Percentiles rank a stretch among this genome's conserved stretches.
These are phyloP conservation scores for Rousettus madagascariensis DNA, from an alignment of 2,797 vertebrate species.

Conservation along the genomic window DNA sequence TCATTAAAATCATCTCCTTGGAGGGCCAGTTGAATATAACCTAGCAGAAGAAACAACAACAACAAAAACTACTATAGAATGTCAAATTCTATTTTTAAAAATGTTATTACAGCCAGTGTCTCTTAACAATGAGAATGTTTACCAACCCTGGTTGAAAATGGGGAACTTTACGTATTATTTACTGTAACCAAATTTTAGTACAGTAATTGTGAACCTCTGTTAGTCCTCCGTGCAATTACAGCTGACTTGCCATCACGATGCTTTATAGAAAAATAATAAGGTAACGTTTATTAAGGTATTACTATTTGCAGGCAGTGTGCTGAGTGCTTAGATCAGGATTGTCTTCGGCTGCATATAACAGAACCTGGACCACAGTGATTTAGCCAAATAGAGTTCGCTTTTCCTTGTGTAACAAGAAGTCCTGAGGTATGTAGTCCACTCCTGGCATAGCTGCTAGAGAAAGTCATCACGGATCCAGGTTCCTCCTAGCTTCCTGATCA, in stretches of 20 bases:
- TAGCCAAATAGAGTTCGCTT: slow-evolving; percentile 18
- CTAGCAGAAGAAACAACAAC: background rate
- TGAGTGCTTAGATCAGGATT: background rate
- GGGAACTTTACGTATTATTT: slow-evolving; percentile 26
- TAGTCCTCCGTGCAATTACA: background rate
- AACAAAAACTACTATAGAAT: background rate
- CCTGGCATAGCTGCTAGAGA: background rate
- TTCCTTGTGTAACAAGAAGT: background rate
- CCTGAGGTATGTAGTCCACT: background rate
- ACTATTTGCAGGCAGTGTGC: background rate
- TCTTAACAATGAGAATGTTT: slow-evolving; percentile 41
- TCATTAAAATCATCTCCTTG: slow-evolving; percentile 33
- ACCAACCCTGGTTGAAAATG: background rate
- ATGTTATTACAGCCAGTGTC: slow-evolving; percentile 19
- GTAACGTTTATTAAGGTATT: background rate
- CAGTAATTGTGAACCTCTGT: background rate
- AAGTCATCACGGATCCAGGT: background rate
- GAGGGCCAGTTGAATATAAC: background rate
- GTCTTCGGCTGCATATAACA: background rate
- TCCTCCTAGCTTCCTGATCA: background rate
- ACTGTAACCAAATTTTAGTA: slow-evolving; percentile 29
- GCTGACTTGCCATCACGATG: background rate
- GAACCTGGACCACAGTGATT: background rate
- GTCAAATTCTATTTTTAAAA: slow-evolving; percentile 7
- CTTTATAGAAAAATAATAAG: slow-evolving; percentile 13